Base-by-base conservation (phyloP, 1,140 invertebrate genomes). In the Drosophila parabipectinata region DNA sequence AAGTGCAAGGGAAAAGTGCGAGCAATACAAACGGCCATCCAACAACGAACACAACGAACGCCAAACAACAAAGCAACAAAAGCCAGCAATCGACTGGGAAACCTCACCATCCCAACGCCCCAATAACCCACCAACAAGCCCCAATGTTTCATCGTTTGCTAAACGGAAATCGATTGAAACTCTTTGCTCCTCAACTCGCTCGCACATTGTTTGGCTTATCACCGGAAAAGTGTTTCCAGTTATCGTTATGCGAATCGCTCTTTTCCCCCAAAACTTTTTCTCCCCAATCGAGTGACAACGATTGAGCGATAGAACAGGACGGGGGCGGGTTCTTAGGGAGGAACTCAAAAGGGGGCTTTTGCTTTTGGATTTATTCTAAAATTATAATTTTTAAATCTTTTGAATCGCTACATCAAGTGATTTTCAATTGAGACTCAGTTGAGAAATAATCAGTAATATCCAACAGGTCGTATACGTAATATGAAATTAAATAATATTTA, bases 81-180 rank as follows among this genome's bases (percentile, higher is more conserved):
- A 68, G 62, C 68, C 47, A 48, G 48, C 71, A 74, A 77, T 77
- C 52, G 52, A 66, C 48, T 62, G 53, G 58, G 50, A 82, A 84
- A 39, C 21, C 63, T 39, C 24, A 37, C 34, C 3, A 10, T 5
- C 7, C 15, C 50, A n/a, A 14, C 6, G n/a, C 12, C 34, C 10
- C 34, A 9, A 12, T 12, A 37, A 37, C 34, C 34, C 34, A 37
- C 34, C 34, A 37, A 12, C 34, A 10, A n/a, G 34, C 34, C 34
- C 34, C 34, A 74, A 73, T 87, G 67, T 39, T 69, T 69, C 69
- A 57, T 85, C 52, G 78, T 78, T 81, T 87, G 78, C 82, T 82
- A 85, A 85, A 82, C 82, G 74, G 82, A 81, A 85, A 85, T 85
- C 82, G 74, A 85, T 85, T 62, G 64, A 74, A 85, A 66, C 78